A percentile compares a stretch with the other conserved stretches of the same genome.
Conservation (phyloP, 2,888 invertebrate genomes). For the Euplagia quadripunctaria region DNA sequence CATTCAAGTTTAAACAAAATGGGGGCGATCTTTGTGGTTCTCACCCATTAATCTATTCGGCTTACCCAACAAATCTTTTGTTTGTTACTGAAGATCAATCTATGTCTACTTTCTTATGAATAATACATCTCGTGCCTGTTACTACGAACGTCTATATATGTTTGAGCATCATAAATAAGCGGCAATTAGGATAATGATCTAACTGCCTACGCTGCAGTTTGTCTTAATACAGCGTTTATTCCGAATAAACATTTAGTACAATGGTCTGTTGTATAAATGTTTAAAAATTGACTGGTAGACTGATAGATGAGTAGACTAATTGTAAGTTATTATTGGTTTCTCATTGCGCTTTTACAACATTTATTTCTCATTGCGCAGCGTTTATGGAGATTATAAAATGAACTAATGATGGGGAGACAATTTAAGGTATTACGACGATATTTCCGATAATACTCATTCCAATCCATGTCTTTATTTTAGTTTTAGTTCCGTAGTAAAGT, state of each 20-base stretch:
- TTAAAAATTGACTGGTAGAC: background rate
- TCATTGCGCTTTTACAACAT: too few species aligned
- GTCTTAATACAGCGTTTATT: slow-evolving; percentile 39
- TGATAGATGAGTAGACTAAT: background rate
- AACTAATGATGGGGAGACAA: too few species aligned
- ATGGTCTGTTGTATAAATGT: background rate
- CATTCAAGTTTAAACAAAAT: slow-evolving; percentile 72
- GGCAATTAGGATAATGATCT: slow-evolving; percentile 54
- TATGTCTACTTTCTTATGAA: slow-evolving; percentile 67
- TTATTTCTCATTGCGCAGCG: background rate
- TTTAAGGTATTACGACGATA: too few species aligned
- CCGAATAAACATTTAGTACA: slow-evolving; percentile 15
- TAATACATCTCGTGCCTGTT: slow-evolving; percentile 64
- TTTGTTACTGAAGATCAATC: slow-evolving; percentile 72
- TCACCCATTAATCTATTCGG: slow-evolving; percentile 68
- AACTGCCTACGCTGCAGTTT: slow-evolving; percentile 33
- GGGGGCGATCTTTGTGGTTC: slow-evolving; percentile 47
- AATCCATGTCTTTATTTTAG: too few species aligned
- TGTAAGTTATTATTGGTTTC: background rate
- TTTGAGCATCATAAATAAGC: slow-evolving; percentile 51
- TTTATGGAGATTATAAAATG: too few species aligned
- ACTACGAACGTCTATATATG: slow-evolving; percentile 58
- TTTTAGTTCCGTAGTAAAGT: too few species aligned
- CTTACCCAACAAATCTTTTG: slow-evolving; percentile 79
- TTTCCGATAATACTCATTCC: too few species aligned